These are phyloP conservation scores for Tenthredo mesomela DNA, from an alignment of 2,888 invertebrate genomes.

Conservation along the genomic window DNA sequence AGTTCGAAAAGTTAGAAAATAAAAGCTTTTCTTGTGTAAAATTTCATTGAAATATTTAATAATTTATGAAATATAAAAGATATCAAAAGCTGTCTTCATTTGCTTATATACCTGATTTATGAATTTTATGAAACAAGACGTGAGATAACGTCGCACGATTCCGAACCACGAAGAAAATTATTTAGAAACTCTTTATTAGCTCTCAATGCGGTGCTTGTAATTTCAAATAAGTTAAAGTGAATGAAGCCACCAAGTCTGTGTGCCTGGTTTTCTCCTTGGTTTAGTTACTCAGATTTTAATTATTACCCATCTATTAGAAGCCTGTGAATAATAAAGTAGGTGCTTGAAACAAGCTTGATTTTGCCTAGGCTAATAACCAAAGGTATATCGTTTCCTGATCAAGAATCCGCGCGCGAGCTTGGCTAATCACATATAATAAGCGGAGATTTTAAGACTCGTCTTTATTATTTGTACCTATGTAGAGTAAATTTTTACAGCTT, in stretches of 20 bases:
- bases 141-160: not conserved
- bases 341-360: not conserved
- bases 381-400: not conserved
- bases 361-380: not conserved
- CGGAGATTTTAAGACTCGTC: not conserved
- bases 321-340: constrained; percentile 13
- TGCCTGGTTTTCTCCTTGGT: not conserved
- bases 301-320: not conserved
- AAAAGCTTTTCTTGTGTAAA: constrained; percentile 10
- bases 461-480: not conserved
- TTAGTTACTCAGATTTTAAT: not conserved
- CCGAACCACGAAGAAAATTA: not conserved
- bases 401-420: not conserved
- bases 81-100: not conserved
- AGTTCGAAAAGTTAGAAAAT: not conserved
- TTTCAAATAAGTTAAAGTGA: not conserved
- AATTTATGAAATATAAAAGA: not conserved
- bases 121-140: not conserved
- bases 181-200: constrained; percentile 10
- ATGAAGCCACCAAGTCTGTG: not conserved
- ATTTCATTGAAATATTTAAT: not conserved
- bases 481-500: not conserved
- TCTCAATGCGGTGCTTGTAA: not conserved
- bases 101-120: not conserved
- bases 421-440: not conserved